These are phyloP conservation scores for Limnephilus lunatus DNA, from an alignment of 2,888 invertebrate species.

Conservation along the genomic window DNA sequence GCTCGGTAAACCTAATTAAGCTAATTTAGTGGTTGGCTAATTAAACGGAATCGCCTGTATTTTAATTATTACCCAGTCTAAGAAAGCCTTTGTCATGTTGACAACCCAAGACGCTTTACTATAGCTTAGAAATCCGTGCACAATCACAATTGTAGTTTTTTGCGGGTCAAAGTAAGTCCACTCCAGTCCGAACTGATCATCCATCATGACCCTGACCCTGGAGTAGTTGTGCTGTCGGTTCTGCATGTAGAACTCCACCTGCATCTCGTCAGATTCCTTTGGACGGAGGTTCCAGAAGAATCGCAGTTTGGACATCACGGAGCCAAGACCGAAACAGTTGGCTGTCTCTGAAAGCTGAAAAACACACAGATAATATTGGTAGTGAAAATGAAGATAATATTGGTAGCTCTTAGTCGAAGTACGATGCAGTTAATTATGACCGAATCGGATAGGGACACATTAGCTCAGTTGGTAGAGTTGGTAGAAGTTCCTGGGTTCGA, in stretches of 20 bases:
- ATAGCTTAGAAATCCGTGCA: conserved; percentile 81
- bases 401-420: too few species aligned
- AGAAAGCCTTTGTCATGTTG: conserved; percentile 78
- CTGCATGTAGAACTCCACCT: conserved; percentile 76
- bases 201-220: conserved; percentile 73
- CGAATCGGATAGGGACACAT: too few species aligned
- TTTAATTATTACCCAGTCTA: conserved; percentile 74
- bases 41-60: neutral
- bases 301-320: conserved; percentile 70
- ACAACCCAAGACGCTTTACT: conserved; percentile 79
- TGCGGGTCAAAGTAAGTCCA: conserved; percentile 78
- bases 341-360: conserved; percentile 69
- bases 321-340: conserved; percentile 78
- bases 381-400: neutral
- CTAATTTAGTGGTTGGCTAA: too few species aligned
- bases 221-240: conserved; percentile 71
- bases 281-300: conserved; percentile 74
- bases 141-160: conserved; percentile 78
- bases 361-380: neutral
- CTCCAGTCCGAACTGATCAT: conserved; percentile 76
- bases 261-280: conserved; percentile 71
- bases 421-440: too few species aligned
- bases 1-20: too few species aligned
- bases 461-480: too few species aligned
- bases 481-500: too few species aligned